Percentiles rank a stretch among this genome's conserved stretches.
Evolutionary conservation across 2,888 invertebrate species (phyloP).

Genomic region (Neoaliturus tenellus): DNA sequence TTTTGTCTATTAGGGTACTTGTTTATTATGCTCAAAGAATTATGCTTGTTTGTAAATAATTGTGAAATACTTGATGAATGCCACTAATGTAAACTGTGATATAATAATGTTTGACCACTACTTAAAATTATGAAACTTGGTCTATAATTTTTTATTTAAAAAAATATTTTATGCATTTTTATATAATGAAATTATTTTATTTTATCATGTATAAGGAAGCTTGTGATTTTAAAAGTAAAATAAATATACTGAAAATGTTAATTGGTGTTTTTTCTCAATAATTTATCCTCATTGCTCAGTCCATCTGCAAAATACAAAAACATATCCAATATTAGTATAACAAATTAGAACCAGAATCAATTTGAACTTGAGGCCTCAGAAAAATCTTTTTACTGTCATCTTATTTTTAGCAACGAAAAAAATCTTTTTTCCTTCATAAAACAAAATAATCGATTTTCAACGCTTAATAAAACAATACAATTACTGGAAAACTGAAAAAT

Average conservation of each 20-base stretch:
- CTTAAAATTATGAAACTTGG: neutral
- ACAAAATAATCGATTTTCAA: too few species aligned
- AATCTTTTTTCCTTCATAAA: too few species aligned
- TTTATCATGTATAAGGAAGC: neutral
- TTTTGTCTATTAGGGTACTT: neutral
- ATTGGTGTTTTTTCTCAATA: neutral
- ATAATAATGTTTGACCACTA: neutral
- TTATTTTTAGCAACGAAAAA: too few species aligned
- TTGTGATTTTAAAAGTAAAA: neutral
- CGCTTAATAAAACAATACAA: too few species aligned
- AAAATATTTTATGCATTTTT: conserved; percentile 19
- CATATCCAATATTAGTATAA: neutral
- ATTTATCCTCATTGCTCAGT: neutral
- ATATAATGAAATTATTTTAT: conserved; percentile 8
- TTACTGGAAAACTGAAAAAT: too few species aligned
- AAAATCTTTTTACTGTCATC: too few species aligned
- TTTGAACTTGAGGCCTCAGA: too few species aligned
- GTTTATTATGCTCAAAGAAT: neutral
- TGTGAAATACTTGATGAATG: neutral
- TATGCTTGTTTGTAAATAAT: neutral
- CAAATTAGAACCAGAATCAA: too few species aligned
- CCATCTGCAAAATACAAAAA: neutral
- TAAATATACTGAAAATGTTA: neutral
- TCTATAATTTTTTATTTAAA: neutral
- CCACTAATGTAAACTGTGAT: conserved; percentile 20